Evolutionary conservation across 1,140 invertebrate species (phyloP).

Genomic region (Drosophila ficusphila): DNA sequence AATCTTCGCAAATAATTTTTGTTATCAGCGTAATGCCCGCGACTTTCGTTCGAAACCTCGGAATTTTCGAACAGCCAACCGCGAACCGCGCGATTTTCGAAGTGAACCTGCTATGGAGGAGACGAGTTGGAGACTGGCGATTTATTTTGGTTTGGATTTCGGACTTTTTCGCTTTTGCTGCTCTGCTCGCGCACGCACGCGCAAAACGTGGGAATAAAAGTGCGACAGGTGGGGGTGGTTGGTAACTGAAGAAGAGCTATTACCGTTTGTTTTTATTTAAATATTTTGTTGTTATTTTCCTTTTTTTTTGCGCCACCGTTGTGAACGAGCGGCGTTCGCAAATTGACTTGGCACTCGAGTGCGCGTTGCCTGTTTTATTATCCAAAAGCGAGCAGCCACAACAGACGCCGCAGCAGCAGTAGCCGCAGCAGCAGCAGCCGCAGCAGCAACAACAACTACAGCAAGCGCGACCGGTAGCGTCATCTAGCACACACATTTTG

Average conservation of each 20-base stretch:
- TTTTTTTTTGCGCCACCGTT: conserved; percentile 57
- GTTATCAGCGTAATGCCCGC: conserved; percentile 28
- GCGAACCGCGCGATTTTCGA: conserved; percentile 30
- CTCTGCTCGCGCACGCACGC: conserved; percentile 42
- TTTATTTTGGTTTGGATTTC: conserved; percentile 35
- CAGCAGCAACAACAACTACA: conserved; percentile 23
- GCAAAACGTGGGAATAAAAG: conserved; percentile 36
- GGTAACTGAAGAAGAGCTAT: conserved; percentile 18
- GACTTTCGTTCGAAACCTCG: conserved; percentile 17
- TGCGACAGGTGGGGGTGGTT: not conserved
- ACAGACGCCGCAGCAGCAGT: conserved; percentile 41
- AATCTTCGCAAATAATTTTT: not conserved
- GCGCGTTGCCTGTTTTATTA: conserved; percentile 81
- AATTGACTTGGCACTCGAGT: conserved; percentile 83
- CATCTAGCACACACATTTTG: conserved; percentile 76
- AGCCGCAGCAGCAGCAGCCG: conserved; percentile 22
- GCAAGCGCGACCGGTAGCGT: conserved; percentile 63
- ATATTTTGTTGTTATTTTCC: conserved; percentile 22
- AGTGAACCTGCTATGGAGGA: conserved; percentile 68
- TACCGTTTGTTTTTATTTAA: conserved; percentile 49
- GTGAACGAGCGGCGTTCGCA: conserved; percentile 74
- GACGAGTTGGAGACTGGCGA: conserved; percentile 64
- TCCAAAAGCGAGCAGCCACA: conserved; percentile 72
- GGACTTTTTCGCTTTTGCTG: conserved; percentile 2
- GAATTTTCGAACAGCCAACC: conserved; percentile 10